phyloP scores from a whole-genome alignment of 2,113 vertebrate genomes.

The Fregata magnificens region DNA sequence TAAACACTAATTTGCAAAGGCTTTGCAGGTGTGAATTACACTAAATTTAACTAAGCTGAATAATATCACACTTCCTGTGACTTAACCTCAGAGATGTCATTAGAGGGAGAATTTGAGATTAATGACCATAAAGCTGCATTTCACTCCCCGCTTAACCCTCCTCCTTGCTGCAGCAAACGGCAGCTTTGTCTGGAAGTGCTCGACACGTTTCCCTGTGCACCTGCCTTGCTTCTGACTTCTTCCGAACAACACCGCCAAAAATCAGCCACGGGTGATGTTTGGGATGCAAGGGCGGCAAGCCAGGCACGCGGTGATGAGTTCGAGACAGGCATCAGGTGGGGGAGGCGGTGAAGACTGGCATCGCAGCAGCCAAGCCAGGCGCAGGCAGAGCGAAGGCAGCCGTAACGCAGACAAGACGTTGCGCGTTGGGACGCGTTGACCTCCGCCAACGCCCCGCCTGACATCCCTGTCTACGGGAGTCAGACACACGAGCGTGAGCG shows the following conservation, averaged over 20 bases:
- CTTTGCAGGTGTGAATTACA: constrained; percentile 1
- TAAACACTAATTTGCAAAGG: background rate
- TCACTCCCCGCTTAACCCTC: background rate
- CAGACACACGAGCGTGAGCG: background rate
- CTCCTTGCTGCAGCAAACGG: background rate
- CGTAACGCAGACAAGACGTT: background rate
- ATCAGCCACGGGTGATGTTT: background rate
- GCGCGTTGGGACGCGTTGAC: background rate
- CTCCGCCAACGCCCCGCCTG: background rate
- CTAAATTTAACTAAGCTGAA: constrained; percentile 26
- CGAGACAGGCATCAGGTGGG: background rate
- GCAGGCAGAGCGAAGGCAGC: background rate
- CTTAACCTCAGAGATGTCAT: constrained; percentile 28
- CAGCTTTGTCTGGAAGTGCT: background rate
- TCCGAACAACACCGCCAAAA: background rate
- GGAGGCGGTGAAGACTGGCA: background rate
- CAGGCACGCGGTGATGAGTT: accelerated
- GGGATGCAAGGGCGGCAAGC: background rate
- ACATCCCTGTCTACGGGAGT: background rate
- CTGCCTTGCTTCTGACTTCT: background rate
- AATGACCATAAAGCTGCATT: background rate
- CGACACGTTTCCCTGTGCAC: accelerated
- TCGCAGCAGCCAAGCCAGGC: background rate
- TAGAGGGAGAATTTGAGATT: background rate
- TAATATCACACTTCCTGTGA: background rate